Evolutionary conservation across 2,113 vertebrate genomes (phyloP).

Genomic region (Girardinichthys multiradiatus): DNA sequence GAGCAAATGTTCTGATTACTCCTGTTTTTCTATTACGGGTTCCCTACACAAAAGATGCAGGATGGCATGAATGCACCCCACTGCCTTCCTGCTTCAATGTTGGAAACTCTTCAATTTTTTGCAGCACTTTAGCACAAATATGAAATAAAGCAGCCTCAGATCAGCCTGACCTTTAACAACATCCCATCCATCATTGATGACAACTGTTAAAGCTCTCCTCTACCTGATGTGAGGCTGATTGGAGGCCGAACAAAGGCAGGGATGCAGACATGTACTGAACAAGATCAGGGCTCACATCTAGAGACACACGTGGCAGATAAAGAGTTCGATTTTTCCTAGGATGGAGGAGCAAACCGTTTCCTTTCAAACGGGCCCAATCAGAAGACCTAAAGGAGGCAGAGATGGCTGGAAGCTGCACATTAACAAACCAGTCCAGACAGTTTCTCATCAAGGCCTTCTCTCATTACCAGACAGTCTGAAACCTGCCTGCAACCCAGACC

Average conservation of each 20-base stretch:
- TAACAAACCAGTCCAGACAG: constrained; percentile 1
- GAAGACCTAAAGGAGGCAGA: constrained; percentile 1
- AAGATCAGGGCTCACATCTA: not conserved
- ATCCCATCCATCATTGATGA: not conserved
- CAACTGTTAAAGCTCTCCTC: not conserved
- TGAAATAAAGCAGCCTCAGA: constrained; percentile 5
- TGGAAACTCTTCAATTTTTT: not conserved
- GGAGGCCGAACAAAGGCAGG: not conserved
- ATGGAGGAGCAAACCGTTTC: constrained; percentile 4
- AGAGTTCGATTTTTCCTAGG: not conserved
- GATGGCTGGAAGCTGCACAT: constrained; percentile 6
- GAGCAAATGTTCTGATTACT: too few relatives aligned
- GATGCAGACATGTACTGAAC: not conserved
- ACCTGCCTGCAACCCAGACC: constrained; percentile 6
- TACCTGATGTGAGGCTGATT: not conserved
- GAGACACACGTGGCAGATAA: not conserved
- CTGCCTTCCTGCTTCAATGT: too few relatives aligned
- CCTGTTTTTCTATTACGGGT: too few relatives aligned
- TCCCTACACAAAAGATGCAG: too few relatives aligned
- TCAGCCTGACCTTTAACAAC: constrained; percentile 11
- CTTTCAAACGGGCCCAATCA: constrained; percentile 1
- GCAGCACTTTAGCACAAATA: constrained; percentile 1
- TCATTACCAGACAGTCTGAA: constrained; percentile 1
- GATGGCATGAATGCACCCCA: not conserved
- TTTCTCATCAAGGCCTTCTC: constrained; percentile 10